Percentiles rank a stretch among this genome's conserved stretches.
phyloP scores from a whole-genome alignment of 2,888 invertebrate genomes.

The Atethmia centrago region DNA sequence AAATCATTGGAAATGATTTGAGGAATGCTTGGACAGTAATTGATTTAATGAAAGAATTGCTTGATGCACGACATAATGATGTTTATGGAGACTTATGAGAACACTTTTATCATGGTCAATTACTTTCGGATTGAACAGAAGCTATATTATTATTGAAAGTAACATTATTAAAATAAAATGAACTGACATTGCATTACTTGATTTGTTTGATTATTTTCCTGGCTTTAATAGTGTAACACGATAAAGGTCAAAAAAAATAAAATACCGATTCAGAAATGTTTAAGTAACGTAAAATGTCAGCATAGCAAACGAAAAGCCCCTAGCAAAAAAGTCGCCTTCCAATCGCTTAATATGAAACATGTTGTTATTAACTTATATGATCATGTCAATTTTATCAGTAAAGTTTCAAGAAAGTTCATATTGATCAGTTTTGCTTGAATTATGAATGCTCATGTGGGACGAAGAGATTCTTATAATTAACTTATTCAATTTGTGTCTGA shows the following conservation, averaged over 20 bases:
- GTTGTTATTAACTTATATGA: not conserved
- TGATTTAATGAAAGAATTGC: conserved; percentile 64
- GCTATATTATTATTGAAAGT: not conserved
- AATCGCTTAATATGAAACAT: conserved; percentile 1
- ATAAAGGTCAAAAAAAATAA: not conserved
- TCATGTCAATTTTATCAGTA: conserved; percentile 21
- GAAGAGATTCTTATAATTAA: not conserved
- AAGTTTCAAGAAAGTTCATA: conserved; percentile 32
- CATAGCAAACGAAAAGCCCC: not conserved
- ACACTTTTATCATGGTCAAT: conserved; percentile 42
- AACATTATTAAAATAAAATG: conserved; percentile 3
- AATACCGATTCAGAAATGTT: not conserved
- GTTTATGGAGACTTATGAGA: conserved; percentile 45
- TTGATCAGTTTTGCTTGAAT: conserved; percentile 27
- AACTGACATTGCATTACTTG: not conserved
- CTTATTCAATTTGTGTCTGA: not conserved
- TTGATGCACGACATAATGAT: conserved; percentile 55
- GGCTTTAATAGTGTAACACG: not conserved
- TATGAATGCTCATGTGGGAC: conserved; percentile 4
- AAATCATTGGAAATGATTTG: conserved; percentile 74
- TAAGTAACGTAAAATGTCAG: not conserved
- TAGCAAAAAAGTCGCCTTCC: not conserved
- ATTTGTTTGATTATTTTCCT: not conserved
- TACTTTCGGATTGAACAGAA: conserved; percentile 21
- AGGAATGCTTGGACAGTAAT: conserved; percentile 62